Percentiles rank a stretch among this genome's conserved stretches.
phyloP scores from a whole-genome alignment of 2,797 vertebrate genomes.

The Macropodus opercularis region DNA sequence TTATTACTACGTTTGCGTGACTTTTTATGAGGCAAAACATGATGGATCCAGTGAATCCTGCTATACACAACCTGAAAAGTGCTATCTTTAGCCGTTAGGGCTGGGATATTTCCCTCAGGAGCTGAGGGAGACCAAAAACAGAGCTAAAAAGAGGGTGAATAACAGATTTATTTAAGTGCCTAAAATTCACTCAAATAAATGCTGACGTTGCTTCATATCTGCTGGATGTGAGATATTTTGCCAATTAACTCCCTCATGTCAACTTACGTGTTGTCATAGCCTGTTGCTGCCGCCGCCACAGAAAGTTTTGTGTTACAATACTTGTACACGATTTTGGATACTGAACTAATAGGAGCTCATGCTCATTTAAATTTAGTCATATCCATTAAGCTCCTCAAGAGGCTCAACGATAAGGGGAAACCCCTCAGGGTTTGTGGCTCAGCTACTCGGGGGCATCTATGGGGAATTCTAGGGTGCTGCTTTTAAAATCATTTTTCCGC shows the following conservation, averaged over 20 bases:
- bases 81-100: background rate
- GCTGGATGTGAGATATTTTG: background rate
- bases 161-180: too few relatives aligned
- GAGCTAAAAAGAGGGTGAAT: too few relatives aligned
- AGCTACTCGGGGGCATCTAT: conserved; percentile 2
- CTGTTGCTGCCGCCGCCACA: background rate
- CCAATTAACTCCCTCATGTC: background rate
- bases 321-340: background rate
- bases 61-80: background rate
- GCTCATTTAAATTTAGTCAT: conserved; percentile 18
- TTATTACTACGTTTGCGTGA: too few relatives aligned
- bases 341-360: background rate
- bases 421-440: conserved; percentile 16
- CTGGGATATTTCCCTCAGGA: background rate
- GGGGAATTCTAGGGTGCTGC: conserved; percentile 2
- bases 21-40: background rate
- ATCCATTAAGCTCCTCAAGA: conserved; percentile 10
- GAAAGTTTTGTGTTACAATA: background rate
- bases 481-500: conserved; percentile 10
- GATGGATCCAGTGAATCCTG: too few relatives aligned
- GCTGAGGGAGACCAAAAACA: background rate
- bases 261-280: too few relatives aligned
- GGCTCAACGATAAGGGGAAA: conserved; percentile 12
- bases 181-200: background rate
- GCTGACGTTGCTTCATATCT: background rate